These are phyloP conservation scores for Sebastes matsubarae DNA, from an alignment of 2,797 vertebrate genomes.

Conservation along the genomic window DNA sequence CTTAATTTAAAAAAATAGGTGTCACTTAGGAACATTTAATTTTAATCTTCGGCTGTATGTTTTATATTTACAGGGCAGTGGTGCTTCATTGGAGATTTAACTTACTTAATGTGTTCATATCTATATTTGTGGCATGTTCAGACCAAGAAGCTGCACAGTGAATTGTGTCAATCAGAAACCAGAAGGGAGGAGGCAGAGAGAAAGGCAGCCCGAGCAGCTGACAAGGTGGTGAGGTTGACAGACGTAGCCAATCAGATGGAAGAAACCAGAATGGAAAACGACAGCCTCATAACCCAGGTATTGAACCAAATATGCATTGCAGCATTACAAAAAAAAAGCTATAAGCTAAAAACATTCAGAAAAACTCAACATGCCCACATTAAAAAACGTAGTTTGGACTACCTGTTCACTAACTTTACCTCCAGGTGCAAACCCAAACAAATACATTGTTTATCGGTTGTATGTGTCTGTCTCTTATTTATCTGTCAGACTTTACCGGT, in stretches of 20 bases:
- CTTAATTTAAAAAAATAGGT: not conserved
- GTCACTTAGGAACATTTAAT: not conserved
- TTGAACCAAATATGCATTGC: not conserved
- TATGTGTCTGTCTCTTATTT: not conserved
- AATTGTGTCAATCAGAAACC: slow-evolving; percentile 75
- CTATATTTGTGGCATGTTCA: slow-evolving; percentile 34
- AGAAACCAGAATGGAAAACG: slow-evolving; percentile 56
- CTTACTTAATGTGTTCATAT: not conserved
- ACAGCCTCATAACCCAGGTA: slow-evolving; percentile 67
- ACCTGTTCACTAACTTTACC: not conserved
- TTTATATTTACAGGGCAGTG: not conserved
- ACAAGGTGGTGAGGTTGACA: slow-evolving; percentile 57
- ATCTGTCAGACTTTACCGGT: not conserved
- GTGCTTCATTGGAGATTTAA: not conserved
- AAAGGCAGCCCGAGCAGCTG: slow-evolving; percentile 40
- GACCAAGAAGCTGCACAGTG: slow-evolving; percentile 74
- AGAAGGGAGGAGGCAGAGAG: slow-evolving; percentile 69
- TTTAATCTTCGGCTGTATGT: not conserved
- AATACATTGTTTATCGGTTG: not conserved
- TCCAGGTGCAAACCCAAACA: not conserved
- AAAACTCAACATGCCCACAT: not conserved
- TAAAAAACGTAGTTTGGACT: not conserved
- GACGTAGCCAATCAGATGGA: slow-evolving; percentile 52
- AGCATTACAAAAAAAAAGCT: not conserved
- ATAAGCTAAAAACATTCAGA: not conserved